Evolutionary conservation across 2,888 invertebrate genomes (phyloP), one percentile per base, ranked within the genome.

Genomic region (Elegia similella): DNA sequence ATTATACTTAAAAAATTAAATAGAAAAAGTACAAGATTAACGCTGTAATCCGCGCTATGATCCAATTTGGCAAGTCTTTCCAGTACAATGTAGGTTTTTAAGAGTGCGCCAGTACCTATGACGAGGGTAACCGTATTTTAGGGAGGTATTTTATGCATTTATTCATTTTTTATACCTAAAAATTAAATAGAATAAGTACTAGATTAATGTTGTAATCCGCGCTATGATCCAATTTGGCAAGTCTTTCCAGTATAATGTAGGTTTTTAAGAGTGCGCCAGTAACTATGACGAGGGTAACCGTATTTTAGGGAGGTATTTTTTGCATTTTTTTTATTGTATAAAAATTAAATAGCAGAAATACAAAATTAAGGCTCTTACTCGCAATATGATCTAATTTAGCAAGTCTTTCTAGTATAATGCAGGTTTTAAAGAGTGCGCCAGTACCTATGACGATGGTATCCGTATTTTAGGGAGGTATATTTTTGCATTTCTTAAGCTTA

Each of bases 181-280:
- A 61, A 56, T 56, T 58, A 60, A 68, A 60, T 62, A 59, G 63
- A 61, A 62, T n/a, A 64, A 66, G 60, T 62, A 55, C 62, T 56
- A 63, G 62, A 65, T 69, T 66, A 63, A 60, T 65, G 65, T 63
- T 61, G 63, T 62, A 57, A 61, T 53, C 56, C 48, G 43, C 63
- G 61, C 64, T 66, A 63, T 71, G 65, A 68, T 68, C 72, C 73
- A 68, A 73, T 73, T 73, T 73, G 73, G 72, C 72, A 73, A 55
- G 52, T 70, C 70, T 67, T 63, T 59, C 55, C 63, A 63, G 59
- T 64, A 68, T 67, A 70, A 71, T 68, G 67, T 57, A 46, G 58
- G 59, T 68, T 68, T 67, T 67, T 72, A 72, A 67, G 65, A 66
- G 47, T 52, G 43, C 58, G 57, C 43, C 59, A 43, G 57, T 46